These are phyloP conservation scores for Adelges cooleyi DNA, from an alignment of 1,140 invertebrate species.

Conservation along the genomic window DNA sequence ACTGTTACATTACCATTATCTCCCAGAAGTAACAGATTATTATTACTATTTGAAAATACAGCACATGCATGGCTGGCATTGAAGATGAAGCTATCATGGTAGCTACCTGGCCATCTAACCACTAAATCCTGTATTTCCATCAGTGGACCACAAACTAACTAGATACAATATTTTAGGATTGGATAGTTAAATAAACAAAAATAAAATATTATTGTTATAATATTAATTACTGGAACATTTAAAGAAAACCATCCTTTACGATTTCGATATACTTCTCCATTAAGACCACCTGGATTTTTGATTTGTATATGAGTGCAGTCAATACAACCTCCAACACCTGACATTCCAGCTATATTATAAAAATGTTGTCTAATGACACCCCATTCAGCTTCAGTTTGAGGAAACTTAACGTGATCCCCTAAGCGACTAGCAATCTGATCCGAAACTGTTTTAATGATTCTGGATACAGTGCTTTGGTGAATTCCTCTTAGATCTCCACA, in stretches of 20 bases:
- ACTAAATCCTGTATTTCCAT: constrained; percentile 35
- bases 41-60: background rate
- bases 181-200: background rate
- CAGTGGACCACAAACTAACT: constrained; percentile 33
- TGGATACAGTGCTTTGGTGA: constrained; percentile 15
- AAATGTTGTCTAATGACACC: constrained; percentile 32
- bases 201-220: constrained; percentile 22
- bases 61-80: constrained; percentile 26
- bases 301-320: constrained; percentile 38
- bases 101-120: constrained; percentile 36
- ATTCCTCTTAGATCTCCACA: constrained; percentile 11
- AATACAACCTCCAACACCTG: constrained; percentile 38
- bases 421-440: background rate
- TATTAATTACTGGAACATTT: constrained; percentile 38
- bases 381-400: constrained; percentile 31
- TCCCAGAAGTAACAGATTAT: background rate
- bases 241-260: constrained; percentile 39
- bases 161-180: background rate
- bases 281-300: constrained; percentile 30
- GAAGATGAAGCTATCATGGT: constrained; percentile 36
- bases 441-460: constrained; percentile 17
- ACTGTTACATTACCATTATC: background rate
- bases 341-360: constrained; percentile 36
- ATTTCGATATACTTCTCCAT: constrained; percentile 39
- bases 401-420: constrained; percentile 31